phyloP scores from a whole-genome alignment of 2,888 invertebrate species.

The Thysanoteuthis rhombus region DNA sequence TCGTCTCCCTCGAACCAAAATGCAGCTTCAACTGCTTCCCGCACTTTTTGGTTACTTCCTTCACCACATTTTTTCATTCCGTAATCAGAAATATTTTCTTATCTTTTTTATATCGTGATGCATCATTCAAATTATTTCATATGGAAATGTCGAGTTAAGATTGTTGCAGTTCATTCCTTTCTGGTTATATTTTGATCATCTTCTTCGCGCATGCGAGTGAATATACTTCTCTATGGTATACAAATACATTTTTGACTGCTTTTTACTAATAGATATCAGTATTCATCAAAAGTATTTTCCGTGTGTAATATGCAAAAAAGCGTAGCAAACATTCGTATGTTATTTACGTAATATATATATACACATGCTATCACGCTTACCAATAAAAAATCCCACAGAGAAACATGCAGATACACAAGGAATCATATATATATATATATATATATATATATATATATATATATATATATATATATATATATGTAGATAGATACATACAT shows the following conservation, averaged over 20 bases:
- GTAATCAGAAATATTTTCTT: not conserved
- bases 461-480: not conserved
- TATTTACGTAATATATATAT: not conserved
- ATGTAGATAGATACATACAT: not conserved
- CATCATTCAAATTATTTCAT: not conserved
- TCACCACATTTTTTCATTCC: not conserved
- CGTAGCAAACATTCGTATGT: not conserved
- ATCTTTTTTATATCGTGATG: not conserved
- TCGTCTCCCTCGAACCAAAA: not conserved
- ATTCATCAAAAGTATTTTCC: not conserved
- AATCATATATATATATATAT: not conserved
- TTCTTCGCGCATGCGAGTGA: not conserved
- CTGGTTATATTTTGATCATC: not conserved
- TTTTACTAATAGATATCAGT: not conserved
- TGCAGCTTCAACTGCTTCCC: not conserved
- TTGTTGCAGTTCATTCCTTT: not conserved
- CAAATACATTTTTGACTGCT: not conserved
- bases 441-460: constrained; percentile 1
- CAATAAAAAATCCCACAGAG: not conserved
- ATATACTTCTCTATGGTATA: not conserved
- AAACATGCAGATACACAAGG: not conserved
- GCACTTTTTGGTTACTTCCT: not conserved
- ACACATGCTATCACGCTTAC: not conserved
- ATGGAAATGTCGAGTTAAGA: not conserved
- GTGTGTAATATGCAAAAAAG: not conserved